Evolutionary conservation across 2,888 invertebrate species (phyloP).

Genomic region (Drosophila nr. fundita): DNA sequence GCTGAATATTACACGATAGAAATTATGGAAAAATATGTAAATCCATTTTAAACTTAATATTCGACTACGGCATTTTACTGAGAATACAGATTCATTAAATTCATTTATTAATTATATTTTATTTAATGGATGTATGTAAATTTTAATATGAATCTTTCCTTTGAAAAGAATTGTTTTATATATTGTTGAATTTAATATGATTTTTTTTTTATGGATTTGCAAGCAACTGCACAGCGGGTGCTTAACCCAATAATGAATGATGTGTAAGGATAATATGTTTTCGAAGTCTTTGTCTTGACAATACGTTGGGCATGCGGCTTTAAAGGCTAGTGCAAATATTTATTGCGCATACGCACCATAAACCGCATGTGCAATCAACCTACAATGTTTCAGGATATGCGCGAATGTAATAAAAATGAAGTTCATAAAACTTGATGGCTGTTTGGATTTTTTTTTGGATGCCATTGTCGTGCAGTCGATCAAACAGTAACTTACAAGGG

Average conservation of each 20-base stretch:
- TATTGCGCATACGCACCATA: conserved; percentile 77
- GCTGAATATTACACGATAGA: neutral
- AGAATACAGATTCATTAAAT: neutral
- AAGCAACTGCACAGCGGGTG: neutral
- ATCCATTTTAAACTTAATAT: neutral
- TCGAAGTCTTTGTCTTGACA: conserved; percentile 30
- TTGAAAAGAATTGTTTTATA: neutral
- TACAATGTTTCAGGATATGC: conserved; percentile 67
- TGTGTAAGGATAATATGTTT: conserved; percentile 4
- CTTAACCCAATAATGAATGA: neutral
- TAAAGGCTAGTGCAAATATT: conserved; percentile 47
- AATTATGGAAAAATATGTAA: neutral
- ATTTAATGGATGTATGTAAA: no score
- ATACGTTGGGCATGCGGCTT: conserved; percentile 32
- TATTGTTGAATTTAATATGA: no score
- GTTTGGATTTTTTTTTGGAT: conserved; percentile 13
- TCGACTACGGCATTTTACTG: neutral
- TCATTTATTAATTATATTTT: neutral
- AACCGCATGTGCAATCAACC: conserved; percentile 55
- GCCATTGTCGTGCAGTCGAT: conserved; percentile 41
- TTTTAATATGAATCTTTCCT: no score
- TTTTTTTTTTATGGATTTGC: neutral
- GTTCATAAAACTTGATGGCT: conserved; percentile 63
- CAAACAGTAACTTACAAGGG: conserved; percentile 51
- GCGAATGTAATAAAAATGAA: conserved; percentile 67